Conservation (phyloP, 2,888 invertebrate species). For the Cheilosia grossa region DNA sequence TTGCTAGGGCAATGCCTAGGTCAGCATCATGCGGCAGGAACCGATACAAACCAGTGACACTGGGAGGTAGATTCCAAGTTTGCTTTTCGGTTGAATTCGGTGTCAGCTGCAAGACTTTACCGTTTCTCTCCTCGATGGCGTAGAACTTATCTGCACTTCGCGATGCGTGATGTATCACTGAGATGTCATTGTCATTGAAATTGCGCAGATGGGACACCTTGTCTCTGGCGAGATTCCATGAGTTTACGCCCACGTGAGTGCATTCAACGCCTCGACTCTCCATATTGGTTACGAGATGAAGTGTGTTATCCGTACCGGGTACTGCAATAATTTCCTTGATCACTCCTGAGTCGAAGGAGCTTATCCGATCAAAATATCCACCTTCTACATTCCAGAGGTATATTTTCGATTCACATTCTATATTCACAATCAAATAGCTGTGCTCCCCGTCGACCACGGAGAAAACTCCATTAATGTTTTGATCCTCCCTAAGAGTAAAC, state of each 20-base stretch:
- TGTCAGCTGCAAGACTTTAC: conserved; percentile 76
- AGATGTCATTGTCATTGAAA: conserved; percentile 77
- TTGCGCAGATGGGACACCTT: conserved; percentile 47
- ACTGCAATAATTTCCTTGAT: conserved; percentile 83
- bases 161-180: conserved; percentile 68
- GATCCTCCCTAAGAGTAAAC: conserved; percentile 71
- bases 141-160: conserved; percentile 81
- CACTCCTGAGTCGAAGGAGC: conserved; percentile 83
- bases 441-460: background rate
- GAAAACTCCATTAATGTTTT: conserved; percentile 76
- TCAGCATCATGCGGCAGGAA: conserved; percentile 75
- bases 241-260: conserved; percentile 74
- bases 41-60: conserved; percentile 66
- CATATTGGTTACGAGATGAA: conserved; percentile 81
- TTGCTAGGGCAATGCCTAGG: conserved; percentile 80
- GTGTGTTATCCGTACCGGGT: conserved; percentile 75
- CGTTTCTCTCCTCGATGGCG: conserved; percentile 76
- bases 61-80: conserved; percentile 73
- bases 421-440: conserved; percentile 79
- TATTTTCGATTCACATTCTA: conserved; percentile 83
- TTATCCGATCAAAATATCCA: conserved; percentile 77
- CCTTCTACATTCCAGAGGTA: conserved; percentile 81
- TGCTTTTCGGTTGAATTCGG: conserved; percentile 78
- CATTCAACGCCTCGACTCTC: conserved; percentile 76
- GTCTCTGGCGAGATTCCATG: conserved; percentile 77